These are phyloP conservation scores for Myotis findleyi DNA, from an alignment of 2,797 vertebrate species.

Conservation along the genomic window DNA sequence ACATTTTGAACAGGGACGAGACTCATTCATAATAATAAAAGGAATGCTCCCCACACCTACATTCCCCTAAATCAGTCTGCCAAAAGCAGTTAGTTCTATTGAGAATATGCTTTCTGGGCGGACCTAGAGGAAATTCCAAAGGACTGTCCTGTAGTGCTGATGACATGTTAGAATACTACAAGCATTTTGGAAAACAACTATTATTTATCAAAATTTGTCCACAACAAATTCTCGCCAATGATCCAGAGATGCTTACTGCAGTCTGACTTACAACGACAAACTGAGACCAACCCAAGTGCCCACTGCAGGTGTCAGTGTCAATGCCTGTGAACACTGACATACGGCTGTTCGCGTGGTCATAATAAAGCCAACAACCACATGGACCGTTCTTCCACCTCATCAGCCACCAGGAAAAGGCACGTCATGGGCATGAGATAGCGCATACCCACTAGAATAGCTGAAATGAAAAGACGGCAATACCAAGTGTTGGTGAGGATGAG, in stretches of 20 bases:
- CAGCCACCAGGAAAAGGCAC: not conserved
- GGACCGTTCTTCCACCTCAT: not conserved
- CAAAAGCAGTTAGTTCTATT: not conserved
- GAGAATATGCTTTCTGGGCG: not conserved
- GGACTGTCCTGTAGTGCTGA: not conserved
- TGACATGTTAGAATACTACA: not conserved
- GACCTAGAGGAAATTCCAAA: not conserved
- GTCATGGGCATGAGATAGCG: not conserved
- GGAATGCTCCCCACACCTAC: not conserved
- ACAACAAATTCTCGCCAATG: not conserved
- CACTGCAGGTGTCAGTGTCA: no score
- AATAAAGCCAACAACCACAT: not conserved
- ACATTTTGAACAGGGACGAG: slow-evolving; percentile 9
- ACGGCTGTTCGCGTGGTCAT: not conserved
- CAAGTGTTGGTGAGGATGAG: not conserved
- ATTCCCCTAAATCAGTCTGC: slow-evolving; percentile 1
- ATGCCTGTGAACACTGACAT: not conserved
- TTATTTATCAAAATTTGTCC: not conserved
- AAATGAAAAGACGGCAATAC: not conserved
- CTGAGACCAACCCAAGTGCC: not conserved
- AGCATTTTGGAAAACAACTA: slow-evolving; percentile 35
- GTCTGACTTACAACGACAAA: not conserved
- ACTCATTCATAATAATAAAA: not conserved
- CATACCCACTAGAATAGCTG: not conserved
- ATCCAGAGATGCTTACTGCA: not conserved